phyloP scores from a whole-genome alignment of 2,113 vertebrate genomes.

The Thalassoma bifasciatum region DNA sequence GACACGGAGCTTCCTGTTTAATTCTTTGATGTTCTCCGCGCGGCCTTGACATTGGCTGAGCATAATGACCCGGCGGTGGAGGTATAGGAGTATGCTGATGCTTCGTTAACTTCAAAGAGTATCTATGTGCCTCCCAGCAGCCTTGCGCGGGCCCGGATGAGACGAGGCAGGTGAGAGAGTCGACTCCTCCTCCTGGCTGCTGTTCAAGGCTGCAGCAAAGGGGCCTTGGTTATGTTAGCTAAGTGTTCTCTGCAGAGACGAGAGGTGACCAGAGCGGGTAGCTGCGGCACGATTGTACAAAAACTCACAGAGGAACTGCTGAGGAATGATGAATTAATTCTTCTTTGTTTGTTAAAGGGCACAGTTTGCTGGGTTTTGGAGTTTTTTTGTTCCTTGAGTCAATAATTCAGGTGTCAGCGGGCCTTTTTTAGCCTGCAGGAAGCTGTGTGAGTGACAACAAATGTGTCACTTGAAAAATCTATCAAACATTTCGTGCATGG shows the following conservation, averaged over 20 bases:
- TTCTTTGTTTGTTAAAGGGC: constrained; percentile 18
- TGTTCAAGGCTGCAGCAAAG: constrained; percentile 62
- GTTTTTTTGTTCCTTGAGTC: constrained; percentile 12
- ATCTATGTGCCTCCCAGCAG: constrained; percentile 59
- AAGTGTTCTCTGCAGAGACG: constrained; percentile 45
- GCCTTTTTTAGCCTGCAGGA: constrained; percentile 20
- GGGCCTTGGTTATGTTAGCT: constrained; percentile 24
- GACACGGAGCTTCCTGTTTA: not conserved
- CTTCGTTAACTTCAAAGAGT: constrained; percentile 76
- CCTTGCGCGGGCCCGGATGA: constrained; percentile 48
- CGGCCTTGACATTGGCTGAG: constrained; percentile 48
- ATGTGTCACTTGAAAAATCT: constrained; percentile 4
- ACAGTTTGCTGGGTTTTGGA: constrained; percentile 3
- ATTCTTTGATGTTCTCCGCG: constrained; percentile 39
- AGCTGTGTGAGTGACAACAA: constrained; percentile 27
- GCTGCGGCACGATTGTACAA: constrained; percentile 13
- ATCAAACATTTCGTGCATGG: not conserved
- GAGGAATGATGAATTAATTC: not conserved
- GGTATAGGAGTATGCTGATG: constrained; percentile 65
- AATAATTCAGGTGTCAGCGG: not conserved
- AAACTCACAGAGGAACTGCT: constrained; percentile 10
- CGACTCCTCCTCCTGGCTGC: constrained; percentile 64
- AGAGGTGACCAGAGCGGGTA: constrained; percentile 28
- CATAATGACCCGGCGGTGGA: constrained; percentile 55
- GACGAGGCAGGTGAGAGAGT: constrained; percentile 54